Percentiles rank a stretch among this genome's conserved stretches.
phyloP scores from a whole-genome alignment of 2,888 invertebrate species.

The Tachina fera region DNA sequence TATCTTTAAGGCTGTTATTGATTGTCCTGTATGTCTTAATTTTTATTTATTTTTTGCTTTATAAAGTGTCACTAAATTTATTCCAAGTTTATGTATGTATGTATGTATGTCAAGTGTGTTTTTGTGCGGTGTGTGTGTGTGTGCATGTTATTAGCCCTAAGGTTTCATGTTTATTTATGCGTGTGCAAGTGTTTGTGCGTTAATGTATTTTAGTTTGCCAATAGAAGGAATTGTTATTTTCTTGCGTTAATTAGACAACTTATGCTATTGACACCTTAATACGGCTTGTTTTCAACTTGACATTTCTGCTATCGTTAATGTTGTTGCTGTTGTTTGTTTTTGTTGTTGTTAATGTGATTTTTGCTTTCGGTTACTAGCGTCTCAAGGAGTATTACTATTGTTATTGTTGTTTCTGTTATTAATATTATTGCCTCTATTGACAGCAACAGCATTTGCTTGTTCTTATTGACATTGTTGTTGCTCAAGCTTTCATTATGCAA shows the following conservation, averaged over 20 bases:
- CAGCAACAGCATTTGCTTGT: conserved; percentile 9
- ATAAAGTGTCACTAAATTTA: no score
- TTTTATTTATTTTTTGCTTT: no score
- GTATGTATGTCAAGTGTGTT: background rate
- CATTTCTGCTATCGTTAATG: conserved; percentile 38
- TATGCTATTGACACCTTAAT: conserved; percentile 68
- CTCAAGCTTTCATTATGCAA: conserved; percentile 38
- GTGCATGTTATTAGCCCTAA: background rate
- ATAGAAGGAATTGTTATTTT: conserved; percentile 60
- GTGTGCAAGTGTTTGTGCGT: conserved; percentile 8
- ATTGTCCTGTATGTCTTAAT: no score
- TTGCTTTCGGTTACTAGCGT: conserved; percentile 10
- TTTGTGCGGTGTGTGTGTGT: background rate
- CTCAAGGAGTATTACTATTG: background rate
- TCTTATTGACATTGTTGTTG: background rate
- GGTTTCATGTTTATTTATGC: background rate
- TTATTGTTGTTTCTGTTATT: conserved; percentile 8
- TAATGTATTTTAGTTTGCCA: conserved; percentile 22
- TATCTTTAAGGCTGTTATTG: no score
- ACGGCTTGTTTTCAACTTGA: conserved; percentile 53
- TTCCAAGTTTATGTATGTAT: background rate
- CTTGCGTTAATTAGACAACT: conserved; percentile 70
- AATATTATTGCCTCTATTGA: conserved; percentile 22
- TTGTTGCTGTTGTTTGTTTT: conserved; percentile 20
- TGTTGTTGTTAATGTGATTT: background rate